Evolutionary conservation across 2,888 invertebrate species (phyloP), one percentile per base, ranked within the genome.

Genomic region (Deilephila porcellus): DNA sequence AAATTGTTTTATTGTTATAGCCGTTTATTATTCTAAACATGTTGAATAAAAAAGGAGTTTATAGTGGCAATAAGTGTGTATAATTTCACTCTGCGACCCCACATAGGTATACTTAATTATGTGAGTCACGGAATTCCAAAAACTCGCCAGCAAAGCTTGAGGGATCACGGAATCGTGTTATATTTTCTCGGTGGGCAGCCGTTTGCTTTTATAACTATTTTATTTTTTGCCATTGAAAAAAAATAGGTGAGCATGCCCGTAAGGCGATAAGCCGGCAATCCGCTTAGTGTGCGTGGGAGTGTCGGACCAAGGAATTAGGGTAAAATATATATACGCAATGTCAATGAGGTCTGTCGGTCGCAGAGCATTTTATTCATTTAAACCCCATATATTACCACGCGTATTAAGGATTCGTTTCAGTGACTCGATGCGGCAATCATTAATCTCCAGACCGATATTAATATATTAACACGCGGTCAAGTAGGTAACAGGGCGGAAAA

Each of bases 41-140:
- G 90, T 88, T 86, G 89, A 87, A 88, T 86, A 84, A 93, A 92
- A 92, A 91, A 91, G 86, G 90, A 91, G 92, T 93, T 93, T 93
- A 93, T 93, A 89, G 90, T 87, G 88, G 90, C 88, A 90, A 91
- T 91, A 92, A 92, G 92, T 92, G 93, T 92, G 92, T 91, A 92
- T 91, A 93, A 93, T 93, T 93, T 92, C 82, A 89, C 86, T 87
- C 87, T 81, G 83, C 89, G 87, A 91, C 90, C 92, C 89, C 88
- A 45, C 88, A 89, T 89, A 87, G 88, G 85, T 85, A 83, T 86
- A 90, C 90, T 92, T 94, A 93, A 93, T 94, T 94, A 94, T 94
- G 93, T 92, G 91, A 92, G 93, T 94, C 93, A 94, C 93, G 94
- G 90, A 93, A 93, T 92, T 90, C 92, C 87, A 91, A 91, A 91